phyloP scores from a whole-genome alignment of 2,113 vertebrate species.

The Thomomys bottae region DNA sequence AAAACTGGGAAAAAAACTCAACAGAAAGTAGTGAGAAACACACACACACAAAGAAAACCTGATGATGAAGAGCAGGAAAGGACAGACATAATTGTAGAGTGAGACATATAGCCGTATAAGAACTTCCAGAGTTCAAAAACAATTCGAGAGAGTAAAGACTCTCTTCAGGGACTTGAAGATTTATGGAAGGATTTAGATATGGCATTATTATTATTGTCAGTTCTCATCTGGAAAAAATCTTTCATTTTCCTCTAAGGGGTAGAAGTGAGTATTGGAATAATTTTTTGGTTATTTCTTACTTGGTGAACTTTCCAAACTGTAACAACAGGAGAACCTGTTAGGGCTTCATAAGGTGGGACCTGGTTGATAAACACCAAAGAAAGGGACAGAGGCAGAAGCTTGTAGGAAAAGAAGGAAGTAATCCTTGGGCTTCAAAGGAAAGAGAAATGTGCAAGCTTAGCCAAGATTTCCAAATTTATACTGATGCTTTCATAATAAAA shows the following conservation, averaged over 20 bases:
- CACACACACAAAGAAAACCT: no score
- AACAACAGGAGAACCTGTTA: neutral
- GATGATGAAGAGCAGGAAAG: neutral
- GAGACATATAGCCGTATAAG: neutral
- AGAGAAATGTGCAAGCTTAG: neutral
- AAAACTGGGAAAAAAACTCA: neutral
- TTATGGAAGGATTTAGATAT: neutral
- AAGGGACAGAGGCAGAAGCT: neutral
- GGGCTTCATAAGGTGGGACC: neutral
- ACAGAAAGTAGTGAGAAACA: neutral
- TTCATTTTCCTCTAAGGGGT: neutral
- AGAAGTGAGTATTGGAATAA: neutral
- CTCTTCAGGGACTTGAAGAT: neutral
- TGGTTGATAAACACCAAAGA: neutral
- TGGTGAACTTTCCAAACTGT: neutral
- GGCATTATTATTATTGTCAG: no score
- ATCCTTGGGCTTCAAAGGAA: neutral
- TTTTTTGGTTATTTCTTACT: neutral
- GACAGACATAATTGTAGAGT: neutral
- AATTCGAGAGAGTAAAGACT: neutral
- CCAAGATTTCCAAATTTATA: neutral
- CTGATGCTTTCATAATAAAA: neutral
- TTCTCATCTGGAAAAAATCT: no score
- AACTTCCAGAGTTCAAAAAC: fast-evolving
- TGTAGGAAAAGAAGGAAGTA: neutral